Conservation (phyloP, 2,113 vertebrate species). For the Peromyscus leucopus region DNA sequence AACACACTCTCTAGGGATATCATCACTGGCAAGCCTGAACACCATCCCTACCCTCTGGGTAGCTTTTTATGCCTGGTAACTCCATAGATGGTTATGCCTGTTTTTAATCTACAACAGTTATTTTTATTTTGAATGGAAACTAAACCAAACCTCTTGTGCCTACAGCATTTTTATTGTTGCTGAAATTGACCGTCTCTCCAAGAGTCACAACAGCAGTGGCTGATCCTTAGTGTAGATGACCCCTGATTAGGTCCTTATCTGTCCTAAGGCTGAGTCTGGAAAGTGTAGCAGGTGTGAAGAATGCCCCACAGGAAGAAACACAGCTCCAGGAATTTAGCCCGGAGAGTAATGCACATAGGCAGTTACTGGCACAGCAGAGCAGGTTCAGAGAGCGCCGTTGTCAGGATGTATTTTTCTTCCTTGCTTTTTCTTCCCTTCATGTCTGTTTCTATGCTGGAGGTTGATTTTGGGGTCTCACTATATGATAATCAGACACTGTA, state of each 20-base stretch:
- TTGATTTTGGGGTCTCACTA: not conserved
- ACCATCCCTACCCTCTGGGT: too few relatives aligned
- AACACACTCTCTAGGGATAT: not conserved
- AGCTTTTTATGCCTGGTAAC: not conserved
- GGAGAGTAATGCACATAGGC: constrained; percentile 36
- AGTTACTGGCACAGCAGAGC: constrained; percentile 25
- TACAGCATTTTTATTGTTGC: constrained; percentile 29
- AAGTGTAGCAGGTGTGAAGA: constrained; percentile 27
- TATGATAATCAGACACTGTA: not conserved
- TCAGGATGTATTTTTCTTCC: constrained; percentile 35
- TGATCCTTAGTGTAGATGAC: constrained; percentile 1
- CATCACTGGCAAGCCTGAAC: not conserved
- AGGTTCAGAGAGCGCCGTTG: not conserved
- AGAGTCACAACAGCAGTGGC: constrained; percentile 22
- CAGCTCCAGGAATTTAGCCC: constrained; percentile 37
- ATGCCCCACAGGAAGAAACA: not conserved
- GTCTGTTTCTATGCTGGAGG: not conserved
- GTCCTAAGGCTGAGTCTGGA: constrained; percentile 8
- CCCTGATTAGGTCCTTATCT: constrained; percentile 39
- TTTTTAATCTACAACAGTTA: constrained; percentile 16
- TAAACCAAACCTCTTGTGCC: constrained; percentile 23
- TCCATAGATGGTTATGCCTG: not conserved
- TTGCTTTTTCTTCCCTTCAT: not conserved
- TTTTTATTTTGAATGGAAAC: constrained; percentile 56
- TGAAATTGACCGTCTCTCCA: not conserved